Base-by-base conservation (phyloP, 2,797 vertebrate genomes). In the Sebastes kiyomatsui region DNA sequence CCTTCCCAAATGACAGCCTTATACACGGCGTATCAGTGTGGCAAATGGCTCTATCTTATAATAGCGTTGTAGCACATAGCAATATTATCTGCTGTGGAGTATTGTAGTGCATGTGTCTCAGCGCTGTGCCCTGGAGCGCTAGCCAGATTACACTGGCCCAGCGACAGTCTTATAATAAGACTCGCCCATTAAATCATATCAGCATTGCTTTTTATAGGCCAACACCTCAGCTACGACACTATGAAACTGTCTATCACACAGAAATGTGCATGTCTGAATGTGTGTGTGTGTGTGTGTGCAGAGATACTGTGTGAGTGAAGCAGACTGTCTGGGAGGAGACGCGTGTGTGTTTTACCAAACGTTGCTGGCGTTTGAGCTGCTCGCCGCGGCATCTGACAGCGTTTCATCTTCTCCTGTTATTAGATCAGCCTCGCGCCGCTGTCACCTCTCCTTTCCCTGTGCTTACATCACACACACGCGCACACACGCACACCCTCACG, bases 121-220 rank as follows among this genome's bases (percentile, higher is more conserved):
- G 90, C 72, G 83, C 86, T 85, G 89, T 94, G 95, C 94, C 94
- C 94, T 16, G 90, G 82, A 94, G 95, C 94, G 81, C 85, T 90
- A 88, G 92, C 92, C 92, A 95, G 94, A 95, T 95, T 95, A 95
- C 90, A 91, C 82, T 49, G 89, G 92, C 93, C 91, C 91, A 89
- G 92, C 92, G 90, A 95, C 93, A 94, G 93, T 93, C 93, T 95
- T 95, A 94, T 95, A 95, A 96, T 95, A 95, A 94, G 93, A 93
- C 92, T 91, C 84, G 90, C 89, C 92, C 93, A 94, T 96, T 94
- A 95, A 96, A 95, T 95, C 95, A 94, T 95, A 96, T 95, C 95
- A 94, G 94, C 91, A 83, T 91, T 91, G 93, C 95, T 95, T 96
- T 95, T 95, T 95, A 96, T 95, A 95, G 94, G 93, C 92, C 91